Evolutionary conservation across 1,140 invertebrate species (phyloP), one percentile per base, ranked within the genome.

Genomic region (Sweltsa coloradensis): DNA sequence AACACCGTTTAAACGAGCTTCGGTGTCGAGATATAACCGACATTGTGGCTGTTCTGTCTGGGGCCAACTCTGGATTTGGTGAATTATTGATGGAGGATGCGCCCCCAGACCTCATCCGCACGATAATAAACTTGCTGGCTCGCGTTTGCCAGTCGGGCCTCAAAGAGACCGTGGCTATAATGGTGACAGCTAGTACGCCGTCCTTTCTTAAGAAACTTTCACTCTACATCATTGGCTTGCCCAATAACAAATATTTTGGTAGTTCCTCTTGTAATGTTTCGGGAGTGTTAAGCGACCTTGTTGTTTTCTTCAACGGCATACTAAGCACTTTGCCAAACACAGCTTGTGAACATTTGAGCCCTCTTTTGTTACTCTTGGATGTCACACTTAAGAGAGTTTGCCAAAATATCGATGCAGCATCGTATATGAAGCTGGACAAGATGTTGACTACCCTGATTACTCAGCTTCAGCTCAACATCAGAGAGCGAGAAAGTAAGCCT

Each of bases 71-170:
- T 34, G 50, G 45, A 2, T 51, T 57, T 37, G 37, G 44, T n/a
- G 47, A 53, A 13, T 27, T 56, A 23, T 21, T 55, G 2, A 43
- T 41, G 2, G 14, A 16, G 4, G 24, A 41, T 40, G 42, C 53
- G 19, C 31, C 25, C 3, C 48, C 48, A 1, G 56, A 57, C 44
- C 24, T 23, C 13, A 41, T 57, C 11, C 49, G 56, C 22, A 25
- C 55, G 3, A 42, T 57, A 7, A 22, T 55, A 13, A 53, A 60
- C 56, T 50, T 68, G 18, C 31, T 68, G 24, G 44, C 59, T 3
- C 68, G 64, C 60, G 44, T 64, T 13, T 62, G 60, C 22, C 34
- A 51, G 34, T 60, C 60, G 1, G 52, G 59, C 6, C 69, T 70
- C 43, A 58, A 59, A 24, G 57, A 63, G 36, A 49, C 60, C 9